Evolutionary conservation across 2,113 vertebrate species (phyloP).

Genomic region (Uria aalge): DNA sequence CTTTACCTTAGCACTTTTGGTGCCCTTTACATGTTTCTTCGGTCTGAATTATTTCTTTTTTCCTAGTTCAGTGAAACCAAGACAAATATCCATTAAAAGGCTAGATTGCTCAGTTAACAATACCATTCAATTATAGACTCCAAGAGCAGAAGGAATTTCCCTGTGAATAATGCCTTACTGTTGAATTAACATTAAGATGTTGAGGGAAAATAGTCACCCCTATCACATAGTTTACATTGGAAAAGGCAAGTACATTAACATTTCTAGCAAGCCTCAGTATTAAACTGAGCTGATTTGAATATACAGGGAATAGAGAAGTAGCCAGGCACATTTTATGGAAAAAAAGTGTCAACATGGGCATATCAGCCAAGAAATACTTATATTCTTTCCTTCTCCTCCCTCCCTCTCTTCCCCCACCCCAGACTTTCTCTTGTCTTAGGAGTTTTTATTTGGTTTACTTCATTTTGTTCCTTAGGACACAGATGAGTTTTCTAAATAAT

Average conservation of each 20-base stretch:
- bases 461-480: neutral
- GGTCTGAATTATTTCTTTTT: neutral
- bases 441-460: neutral
- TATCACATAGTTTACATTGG: conserved; percentile 20
- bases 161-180: neutral
- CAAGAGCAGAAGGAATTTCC: neutral
- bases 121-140: neutral
- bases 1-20: neutral
- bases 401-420: neutral
- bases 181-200: neutral
- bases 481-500: neutral
- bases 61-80: neutral
- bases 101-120: neutral
- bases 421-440: neutral
- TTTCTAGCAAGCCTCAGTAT: conserved; percentile 21
- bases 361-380: conserved; percentile 28
- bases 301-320: conserved; percentile 8
- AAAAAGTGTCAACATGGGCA: neutral
- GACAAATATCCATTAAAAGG: neutral
- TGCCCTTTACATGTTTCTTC: neutral
- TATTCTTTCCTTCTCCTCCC: neutral
- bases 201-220: conserved; percentile 5
- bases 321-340: conserved; percentile 21
- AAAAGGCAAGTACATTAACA: conserved; percentile 6
- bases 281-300: conserved; percentile 11